A percentile compares a stretch with the other conserved stretches of the same genome.
phyloP scores from a whole-genome alignment of 2,888 invertebrate species.

The Trissolcus japonicus region DNA sequence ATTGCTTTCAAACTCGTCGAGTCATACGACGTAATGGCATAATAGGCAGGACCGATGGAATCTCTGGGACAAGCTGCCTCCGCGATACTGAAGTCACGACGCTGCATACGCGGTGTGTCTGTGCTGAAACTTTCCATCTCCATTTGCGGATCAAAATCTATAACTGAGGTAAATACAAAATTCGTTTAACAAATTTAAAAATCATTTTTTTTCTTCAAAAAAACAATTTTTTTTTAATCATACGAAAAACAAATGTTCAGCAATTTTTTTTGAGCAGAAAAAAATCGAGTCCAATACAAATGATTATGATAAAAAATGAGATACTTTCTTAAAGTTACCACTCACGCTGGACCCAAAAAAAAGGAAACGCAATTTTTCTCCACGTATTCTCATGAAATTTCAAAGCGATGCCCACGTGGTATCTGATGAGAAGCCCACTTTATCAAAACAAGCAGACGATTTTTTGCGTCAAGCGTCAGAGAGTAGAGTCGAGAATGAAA shows the following conservation, averaged over 20 bases:
- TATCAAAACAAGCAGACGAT: conserved; percentile 19
- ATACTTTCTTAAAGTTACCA: background rate
- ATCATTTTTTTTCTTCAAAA: too few relatives aligned
- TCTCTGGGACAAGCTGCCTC: conserved; percentile 64
- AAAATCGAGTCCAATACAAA: background rate
- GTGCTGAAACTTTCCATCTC: conserved; percentile 42
- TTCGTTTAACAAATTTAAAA: too few relatives aligned
- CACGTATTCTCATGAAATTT: conserved; percentile 5
- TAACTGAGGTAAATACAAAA: background rate
- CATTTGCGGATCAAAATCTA: background rate
- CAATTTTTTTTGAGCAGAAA: background rate
- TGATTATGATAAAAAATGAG: too few relatives aligned
- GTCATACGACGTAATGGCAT: conserved; percentile 69
- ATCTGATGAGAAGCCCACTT: conserved; percentile 14
- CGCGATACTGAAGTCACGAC: conserved; percentile 51
- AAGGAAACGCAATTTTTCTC: too few relatives aligned
- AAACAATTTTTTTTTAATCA: too few relatives aligned
- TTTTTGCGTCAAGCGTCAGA: conserved; percentile 9
- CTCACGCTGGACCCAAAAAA: background rate
- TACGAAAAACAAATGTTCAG: too few relatives aligned
- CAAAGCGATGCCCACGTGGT: conserved; percentile 4
- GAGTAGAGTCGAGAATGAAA: conserved; percentile 23
- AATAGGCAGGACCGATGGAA: conserved; percentile 68
- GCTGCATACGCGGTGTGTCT: conserved; percentile 39
- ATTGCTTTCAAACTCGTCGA: conserved; percentile 70